Conservation (phyloP, 2,113 vertebrate species). For the Pelvicachromis taeniatus region DNA sequence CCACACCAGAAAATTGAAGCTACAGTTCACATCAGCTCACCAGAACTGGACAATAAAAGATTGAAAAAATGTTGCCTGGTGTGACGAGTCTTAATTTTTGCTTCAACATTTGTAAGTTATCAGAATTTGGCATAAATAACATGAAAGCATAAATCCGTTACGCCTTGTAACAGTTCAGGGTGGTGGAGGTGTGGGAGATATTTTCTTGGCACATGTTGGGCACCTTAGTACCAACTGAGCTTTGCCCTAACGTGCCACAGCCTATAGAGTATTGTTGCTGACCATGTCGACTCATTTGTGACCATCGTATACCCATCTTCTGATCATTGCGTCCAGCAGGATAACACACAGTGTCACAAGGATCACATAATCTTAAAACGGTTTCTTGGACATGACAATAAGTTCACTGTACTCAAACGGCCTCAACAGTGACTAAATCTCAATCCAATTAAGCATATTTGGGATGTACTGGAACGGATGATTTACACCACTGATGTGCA, state of each 20-base stretch:
- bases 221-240: background rate
- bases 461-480: background rate
- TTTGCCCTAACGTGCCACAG: background rate
- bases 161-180: background rate
- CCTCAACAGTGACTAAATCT: background rate
- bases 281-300: background rate
- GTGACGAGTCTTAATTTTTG: too few species aligned
- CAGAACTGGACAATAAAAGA: too few species aligned
- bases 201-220: background rate
- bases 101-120: too few species aligned
- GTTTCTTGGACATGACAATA: background rate
- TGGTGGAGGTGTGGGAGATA: background rate
- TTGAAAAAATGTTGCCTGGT: too few species aligned
- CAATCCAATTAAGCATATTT: background rate
- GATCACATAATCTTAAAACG: background rate
- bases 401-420: background rate
- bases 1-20: too few species aligned
- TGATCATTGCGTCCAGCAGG: background rate
- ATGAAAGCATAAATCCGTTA: accelerated
- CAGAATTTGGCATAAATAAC: background rate
- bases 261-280: background rate
- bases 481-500: background rate
- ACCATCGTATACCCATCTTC: background rate
- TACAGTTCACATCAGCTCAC: too few species aligned
- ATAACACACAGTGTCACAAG: accelerated